Conservation (phyloP, 2,797 vertebrate species). For the Pelobates cultripes region DNA sequence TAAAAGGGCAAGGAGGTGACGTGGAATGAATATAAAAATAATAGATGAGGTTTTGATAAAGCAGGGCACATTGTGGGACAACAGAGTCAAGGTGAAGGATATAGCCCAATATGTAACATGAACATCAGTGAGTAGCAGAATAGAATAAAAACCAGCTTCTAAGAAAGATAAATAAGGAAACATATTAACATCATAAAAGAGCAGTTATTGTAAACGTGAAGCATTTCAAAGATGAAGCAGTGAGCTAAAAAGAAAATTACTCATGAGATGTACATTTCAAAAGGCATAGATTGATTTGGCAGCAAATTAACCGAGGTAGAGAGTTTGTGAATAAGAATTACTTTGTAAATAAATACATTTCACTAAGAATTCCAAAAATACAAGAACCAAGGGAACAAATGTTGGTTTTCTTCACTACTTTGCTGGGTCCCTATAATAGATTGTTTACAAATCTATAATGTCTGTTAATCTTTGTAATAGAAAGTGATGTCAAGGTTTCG, state of each 20-base stretch:
- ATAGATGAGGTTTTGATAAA: neutral
- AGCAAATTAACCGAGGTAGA: conserved; percentile 42
- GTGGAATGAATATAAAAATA: conserved; percentile 51
- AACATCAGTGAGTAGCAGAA: conserved; percentile 51
- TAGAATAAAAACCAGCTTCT: conserved; percentile 27
- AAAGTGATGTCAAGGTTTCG: conserved; percentile 11
- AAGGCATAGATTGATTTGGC: conserved; percentile 41
- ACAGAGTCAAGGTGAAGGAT: conserved; percentile 19
- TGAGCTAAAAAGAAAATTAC: conserved; percentile 17
- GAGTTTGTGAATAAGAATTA: conserved; percentile 56
- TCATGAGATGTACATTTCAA: conserved; percentile 54
- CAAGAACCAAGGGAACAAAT: conserved; percentile 55
- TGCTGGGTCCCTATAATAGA: neutral
- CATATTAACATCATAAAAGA: conserved; percentile 47
- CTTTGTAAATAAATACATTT: conserved; percentile 53
- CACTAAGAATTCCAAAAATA: conserved; percentile 30
- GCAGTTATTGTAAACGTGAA: neutral
- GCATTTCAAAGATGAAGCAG: conserved; percentile 50
- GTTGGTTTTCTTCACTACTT: neutral
- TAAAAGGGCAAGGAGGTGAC: conserved; percentile 33
- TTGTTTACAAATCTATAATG: neutral
- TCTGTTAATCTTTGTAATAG: conserved; percentile 20
- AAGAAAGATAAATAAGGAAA: conserved; percentile 44
- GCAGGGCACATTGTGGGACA: neutral
- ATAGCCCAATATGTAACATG: neutral